Evolutionary conservation across 1,140 invertebrate genomes (phyloP), one percentile per base, ranked within the genome.

Genomic region (Dufourea novaeangliae): DNA sequence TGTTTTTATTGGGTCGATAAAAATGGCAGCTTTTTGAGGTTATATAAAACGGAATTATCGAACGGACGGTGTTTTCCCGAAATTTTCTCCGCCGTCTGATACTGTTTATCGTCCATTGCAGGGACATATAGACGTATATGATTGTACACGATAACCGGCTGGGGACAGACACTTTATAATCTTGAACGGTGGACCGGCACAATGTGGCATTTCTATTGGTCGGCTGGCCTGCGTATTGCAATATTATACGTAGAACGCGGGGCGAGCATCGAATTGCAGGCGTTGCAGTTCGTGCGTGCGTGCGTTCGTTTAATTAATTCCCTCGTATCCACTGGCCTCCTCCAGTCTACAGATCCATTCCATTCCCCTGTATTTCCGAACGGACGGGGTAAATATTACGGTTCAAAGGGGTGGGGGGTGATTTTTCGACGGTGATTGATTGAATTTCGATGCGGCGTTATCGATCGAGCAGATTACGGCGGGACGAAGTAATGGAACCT

Each of bases 231-330:
- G 50, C 72, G 25, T 68, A 44, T 75, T 59, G 73, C 73, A 76
- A 76, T 54, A 61, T 59, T 76, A 69, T 69, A 68, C 73, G 54
- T 46, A 37, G n/a, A 14, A 59, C 14, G 29, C 34, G 37, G 34
- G 46, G 32, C 52, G 22, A 22, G 73, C 73, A 66, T 69, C 73
- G 66, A 57, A 66, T 68, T 68, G 64, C 73, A 68, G 5, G 32
- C 66, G 64, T 68, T 68, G 64, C 73, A 68, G 5, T 22, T 54
- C 46, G 46, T 34, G 37, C 39, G 34, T 69, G 39, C 39, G 64
- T 34, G 66, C 41, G 32, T 52, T n/a, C 52, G 52, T 69, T 69
- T 61, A 76, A 76, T 76, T 76, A 69, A 76, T 76, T 69, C 54
- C 39, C 29, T 25, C 29, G n/a, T 62, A 71, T 74, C 25, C 62